phyloP scores from a whole-genome alignment of 2,113 vertebrate species.

The Tragelaphus strepsiceros region DNA sequence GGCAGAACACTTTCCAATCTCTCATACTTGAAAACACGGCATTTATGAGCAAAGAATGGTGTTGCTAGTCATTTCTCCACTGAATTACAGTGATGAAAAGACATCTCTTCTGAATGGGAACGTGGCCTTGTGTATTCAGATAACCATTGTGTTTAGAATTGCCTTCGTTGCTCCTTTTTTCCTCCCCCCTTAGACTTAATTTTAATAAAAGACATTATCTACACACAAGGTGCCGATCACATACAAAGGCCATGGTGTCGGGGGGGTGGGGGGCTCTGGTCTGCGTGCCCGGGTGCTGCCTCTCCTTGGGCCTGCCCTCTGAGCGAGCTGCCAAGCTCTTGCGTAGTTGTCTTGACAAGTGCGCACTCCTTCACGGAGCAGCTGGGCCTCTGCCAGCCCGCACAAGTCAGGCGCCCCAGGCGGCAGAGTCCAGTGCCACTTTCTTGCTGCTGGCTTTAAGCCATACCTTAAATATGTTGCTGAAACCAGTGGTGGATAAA shows the following conservation, averaged over 20 bases:
- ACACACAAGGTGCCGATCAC: conserved; percentile 2
- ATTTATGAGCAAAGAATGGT: conserved; percentile 32
- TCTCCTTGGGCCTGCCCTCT: conserved; percentile 46
- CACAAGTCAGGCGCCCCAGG: conserved; percentile 71
- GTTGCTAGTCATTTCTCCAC: conserved; percentile 6
- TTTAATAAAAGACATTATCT: neutral
- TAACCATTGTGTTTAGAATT: conserved; percentile 28
- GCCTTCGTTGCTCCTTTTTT: neutral
- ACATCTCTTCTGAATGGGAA: conserved; percentile 21
- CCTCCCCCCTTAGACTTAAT: neutral
- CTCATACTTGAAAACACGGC: neutral
- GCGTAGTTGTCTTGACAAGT: conserved; percentile 78
- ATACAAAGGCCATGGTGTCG: neutral
- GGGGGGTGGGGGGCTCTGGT: neutral
- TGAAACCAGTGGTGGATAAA: conserved; percentile 64
- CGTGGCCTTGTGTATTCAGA: neutral
- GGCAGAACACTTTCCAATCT: conserved; percentile 38
- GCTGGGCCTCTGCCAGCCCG: conserved; percentile 53
- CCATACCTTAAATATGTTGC: conserved; percentile 70
- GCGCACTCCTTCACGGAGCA: conserved; percentile 76
- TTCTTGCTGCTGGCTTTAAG: conserved; percentile 67
- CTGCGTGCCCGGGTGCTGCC: neutral
- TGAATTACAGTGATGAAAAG: conserved; percentile 42
- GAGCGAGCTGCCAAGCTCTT: conserved; percentile 66
- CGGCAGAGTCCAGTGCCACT: conserved; percentile 61